phyloP scores from a whole-genome alignment of 2,888 invertebrate species.

The Sinohyriopsis cumingii region DNA sequence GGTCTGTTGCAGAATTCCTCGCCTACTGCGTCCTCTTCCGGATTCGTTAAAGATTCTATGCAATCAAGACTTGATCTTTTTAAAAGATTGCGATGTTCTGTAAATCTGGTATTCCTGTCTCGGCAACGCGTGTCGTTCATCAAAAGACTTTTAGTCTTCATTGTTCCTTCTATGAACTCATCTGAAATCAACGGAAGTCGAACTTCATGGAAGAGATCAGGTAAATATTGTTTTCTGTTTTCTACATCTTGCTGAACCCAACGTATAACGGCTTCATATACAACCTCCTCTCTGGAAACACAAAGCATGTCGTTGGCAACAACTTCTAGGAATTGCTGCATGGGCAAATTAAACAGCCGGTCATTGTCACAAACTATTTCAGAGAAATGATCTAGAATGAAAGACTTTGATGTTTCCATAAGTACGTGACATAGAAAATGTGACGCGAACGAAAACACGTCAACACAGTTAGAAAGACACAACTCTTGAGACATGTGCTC shows the following conservation, averaged over 20 bases:
- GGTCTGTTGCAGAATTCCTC: constrained; percentile 29
- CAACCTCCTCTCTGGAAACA: constrained; percentile 89
- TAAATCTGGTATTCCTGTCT: constrained; percentile 19
- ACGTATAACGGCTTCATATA: constrained; percentile 85
- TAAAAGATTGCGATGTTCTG: background rate
- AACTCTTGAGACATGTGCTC: constrained; percentile 88
- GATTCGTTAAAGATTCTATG: background rate
- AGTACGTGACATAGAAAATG: constrained; percentile 87
- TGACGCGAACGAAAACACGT: constrained; percentile 90
- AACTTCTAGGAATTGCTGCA: constrained; percentile 81
- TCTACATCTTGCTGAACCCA: constrained; percentile 87
- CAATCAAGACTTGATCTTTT: too few relatives aligned
- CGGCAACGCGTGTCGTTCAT: constrained; percentile 35
- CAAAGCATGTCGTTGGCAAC: constrained; percentile 86
- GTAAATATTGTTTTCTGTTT: constrained; percentile 77
- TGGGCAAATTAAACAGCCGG: constrained; percentile 82
- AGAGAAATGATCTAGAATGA: constrained; percentile 77
- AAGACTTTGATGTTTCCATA: constrained; percentile 83
- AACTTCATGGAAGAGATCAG: constrained; percentile 81
- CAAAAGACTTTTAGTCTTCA: constrained; percentile 37
- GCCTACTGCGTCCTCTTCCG: background rate
- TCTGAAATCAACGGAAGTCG: constrained; percentile 82
- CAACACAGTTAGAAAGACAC: constrained; percentile 91
- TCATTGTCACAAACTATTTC: constrained; percentile 76
- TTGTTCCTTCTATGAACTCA: constrained; percentile 35